Conservation (phyloP, 2,797 vertebrate genomes). For the Anguilla obscura region DNA sequence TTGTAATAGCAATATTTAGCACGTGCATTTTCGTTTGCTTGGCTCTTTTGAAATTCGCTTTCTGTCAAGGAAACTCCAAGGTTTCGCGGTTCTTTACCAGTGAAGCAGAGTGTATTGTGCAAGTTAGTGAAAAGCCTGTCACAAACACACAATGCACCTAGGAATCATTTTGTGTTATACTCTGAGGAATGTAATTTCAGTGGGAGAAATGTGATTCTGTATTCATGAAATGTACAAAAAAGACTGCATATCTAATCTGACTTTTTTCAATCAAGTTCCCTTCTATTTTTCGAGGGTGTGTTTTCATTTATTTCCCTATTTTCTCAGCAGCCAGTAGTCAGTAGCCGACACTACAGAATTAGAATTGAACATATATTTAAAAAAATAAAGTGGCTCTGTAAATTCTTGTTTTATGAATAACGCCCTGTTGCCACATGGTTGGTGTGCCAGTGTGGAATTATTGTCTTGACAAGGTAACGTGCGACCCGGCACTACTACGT, state of each 20-base stretch:
- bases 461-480: slow-evolving; percentile 6
- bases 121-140: background rate
- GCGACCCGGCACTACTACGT: background rate
- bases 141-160: background rate
- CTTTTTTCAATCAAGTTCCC: background rate
- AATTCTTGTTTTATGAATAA: slow-evolving; percentile 19
- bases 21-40: background rate
- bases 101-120: background rate
- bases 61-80: background rate
- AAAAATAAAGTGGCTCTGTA: background rate
- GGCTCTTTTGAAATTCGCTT: background rate
- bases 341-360: background rate
- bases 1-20: background rate
- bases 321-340: background rate
- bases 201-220: background rate
- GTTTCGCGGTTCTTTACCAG: background rate
- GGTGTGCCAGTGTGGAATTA: background rate
- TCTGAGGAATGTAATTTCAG: background rate
- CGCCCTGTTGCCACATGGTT: background rate
- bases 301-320: background rate
- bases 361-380: background rate
- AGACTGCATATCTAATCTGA: background rate
- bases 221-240: slow-evolving; percentile 13
- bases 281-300: background rate
- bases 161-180: background rate